phyloP scores from a whole-genome alignment of 2,113 vertebrate genomes.

The Anarrhichthys ocellatus region DNA sequence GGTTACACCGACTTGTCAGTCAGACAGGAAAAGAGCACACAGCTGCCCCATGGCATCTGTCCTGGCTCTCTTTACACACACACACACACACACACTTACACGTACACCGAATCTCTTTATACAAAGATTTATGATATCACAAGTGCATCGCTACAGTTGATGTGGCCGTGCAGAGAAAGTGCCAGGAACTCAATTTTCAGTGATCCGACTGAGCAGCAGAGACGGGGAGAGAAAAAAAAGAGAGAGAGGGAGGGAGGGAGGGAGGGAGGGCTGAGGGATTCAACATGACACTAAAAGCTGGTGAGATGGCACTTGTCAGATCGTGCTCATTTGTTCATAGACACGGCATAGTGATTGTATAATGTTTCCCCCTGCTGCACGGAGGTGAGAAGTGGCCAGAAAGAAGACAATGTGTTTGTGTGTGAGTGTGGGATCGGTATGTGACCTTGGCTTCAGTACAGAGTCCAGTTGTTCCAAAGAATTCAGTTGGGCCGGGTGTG shows the following conservation, averaged over 20 bases:
- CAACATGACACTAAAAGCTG: background rate
- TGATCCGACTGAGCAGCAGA: background rate
- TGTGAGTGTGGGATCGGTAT: constrained; percentile 54
- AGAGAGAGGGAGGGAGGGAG: background rate
- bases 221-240: background rate
- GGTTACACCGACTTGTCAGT: constrained; percentile 68
- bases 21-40: constrained; percentile 79
- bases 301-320: constrained; percentile 10
- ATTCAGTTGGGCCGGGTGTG: constrained; percentile 34
- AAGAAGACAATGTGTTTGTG: constrained; percentile 39
- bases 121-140: constrained; percentile 58
- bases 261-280: background rate
- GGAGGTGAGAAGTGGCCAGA: constrained; percentile 38
- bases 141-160: constrained; percentile 30
- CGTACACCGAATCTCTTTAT: constrained; percentile 53
- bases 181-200: constrained; percentile 9
- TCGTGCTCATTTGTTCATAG: constrained; percentile 45
- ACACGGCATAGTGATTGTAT: constrained; percentile 29
- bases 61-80: constrained; percentile 60
- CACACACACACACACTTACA: constrained; percentile 22
- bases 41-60: constrained; percentile 75
- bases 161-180: constrained; percentile 32
- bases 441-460: constrained; percentile 72
- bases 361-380: constrained; percentile 39
- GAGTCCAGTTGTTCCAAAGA: constrained; percentile 69